phyloP scores from a whole-genome alignment of 2,888 invertebrate genomes.

The Clistopyga incitator region DNA sequence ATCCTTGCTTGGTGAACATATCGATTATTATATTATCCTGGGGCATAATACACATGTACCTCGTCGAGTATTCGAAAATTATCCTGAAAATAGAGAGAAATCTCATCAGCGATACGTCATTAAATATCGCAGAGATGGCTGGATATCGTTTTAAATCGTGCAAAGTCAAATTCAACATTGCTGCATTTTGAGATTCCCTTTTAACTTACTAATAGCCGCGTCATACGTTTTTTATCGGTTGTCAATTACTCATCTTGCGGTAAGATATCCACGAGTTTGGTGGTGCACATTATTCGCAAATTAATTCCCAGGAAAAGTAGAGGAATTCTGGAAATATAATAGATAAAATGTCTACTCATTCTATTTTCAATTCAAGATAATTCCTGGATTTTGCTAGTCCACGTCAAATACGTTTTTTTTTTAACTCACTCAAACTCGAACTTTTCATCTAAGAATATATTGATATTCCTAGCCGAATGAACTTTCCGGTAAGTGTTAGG shows the following conservation, averaged over 20 bases:
- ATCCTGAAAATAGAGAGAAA: constrained; percentile 50
- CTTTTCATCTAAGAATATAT: background rate
- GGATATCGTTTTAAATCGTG: background rate
- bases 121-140: too few relatives aligned
- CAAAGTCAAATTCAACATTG: background rate
- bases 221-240: too few relatives aligned
- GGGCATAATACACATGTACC: constrained; percentile 59
- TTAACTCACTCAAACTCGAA: background rate
- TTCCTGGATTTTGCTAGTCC: background rate
- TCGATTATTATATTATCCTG: constrained; percentile 65
- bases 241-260: too few relatives aligned
- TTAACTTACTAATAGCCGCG: background rate
- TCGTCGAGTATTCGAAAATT: constrained; percentile 56
- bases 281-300: too few relatives aligned
- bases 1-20: constrained; percentile 60
- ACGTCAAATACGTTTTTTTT: background rate
- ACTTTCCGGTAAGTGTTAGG: constrained; percentile 36
- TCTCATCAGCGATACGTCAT: constrained; percentile 41
- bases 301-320: too few relatives aligned
- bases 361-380: background rate
- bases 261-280: too few relatives aligned
- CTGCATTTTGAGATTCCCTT: background rate
- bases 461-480: constrained; percentile 21
- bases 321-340: too few relatives aligned
- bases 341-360: too few relatives aligned